These are phyloP conservation scores for Orussus abietinus DNA, from an alignment of 1,140 invertebrate genomes.

Conservation along the genomic window DNA sequence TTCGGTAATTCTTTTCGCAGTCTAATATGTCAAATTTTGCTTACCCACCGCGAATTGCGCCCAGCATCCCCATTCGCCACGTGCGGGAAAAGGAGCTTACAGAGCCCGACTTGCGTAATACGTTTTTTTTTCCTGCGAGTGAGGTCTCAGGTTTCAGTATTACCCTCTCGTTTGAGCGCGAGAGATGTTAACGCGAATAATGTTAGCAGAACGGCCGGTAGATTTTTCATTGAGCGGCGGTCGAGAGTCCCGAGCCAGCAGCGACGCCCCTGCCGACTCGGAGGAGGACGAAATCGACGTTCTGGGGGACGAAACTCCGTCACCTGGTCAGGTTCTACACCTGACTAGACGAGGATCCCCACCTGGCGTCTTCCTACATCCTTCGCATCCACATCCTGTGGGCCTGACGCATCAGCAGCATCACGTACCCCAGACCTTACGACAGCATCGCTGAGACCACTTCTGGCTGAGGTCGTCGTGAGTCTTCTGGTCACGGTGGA, in stretches of 20 bases:
- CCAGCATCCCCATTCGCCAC: no score
- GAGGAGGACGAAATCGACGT: constrained; percentile 50
- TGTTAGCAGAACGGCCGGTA: constrained; percentile 44
- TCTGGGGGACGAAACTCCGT: constrained; percentile 41
- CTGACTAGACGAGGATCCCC: constrained; percentile 30
- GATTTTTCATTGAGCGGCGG: constrained; percentile 47
- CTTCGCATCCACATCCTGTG: constrained; percentile 19
- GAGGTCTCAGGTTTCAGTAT: no score
- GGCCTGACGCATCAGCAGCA: constrained; percentile 33
- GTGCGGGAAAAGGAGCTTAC: no score
- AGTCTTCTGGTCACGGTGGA: no score
- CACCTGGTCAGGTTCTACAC: constrained; percentile 22
- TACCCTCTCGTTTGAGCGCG: no score
- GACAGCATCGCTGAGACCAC: constrained; percentile 47
- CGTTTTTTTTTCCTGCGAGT: no score
- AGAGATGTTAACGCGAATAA: no score
- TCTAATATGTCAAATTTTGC: no score
- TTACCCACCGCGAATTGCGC: no score
- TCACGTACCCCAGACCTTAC: constrained; percentile 31
- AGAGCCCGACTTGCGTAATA: no score
- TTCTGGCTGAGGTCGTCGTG: no score
- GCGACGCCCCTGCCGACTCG: constrained; percentile 42
- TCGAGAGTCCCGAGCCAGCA: constrained; percentile 43
- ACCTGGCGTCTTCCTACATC: constrained; percentile 31
- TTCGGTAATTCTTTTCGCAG: no score